Evolutionary conservation across 2,888 invertebrate species (phyloP).

Genomic region (Perdita meconis): DNA sequence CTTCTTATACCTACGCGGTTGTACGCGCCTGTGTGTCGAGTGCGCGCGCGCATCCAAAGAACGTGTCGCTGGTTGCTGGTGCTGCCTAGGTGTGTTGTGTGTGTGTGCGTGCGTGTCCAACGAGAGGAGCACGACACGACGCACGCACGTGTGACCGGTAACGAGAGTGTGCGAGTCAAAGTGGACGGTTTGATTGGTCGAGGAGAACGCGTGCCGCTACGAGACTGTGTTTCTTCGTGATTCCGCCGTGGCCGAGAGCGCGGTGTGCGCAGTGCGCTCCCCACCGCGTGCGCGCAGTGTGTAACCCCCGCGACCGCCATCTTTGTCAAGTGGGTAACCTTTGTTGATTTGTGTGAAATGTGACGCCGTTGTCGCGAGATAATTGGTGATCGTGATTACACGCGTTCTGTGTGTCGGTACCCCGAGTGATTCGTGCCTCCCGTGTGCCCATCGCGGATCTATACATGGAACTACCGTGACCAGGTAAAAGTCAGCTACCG

Average conservation of each 20-base stretch:
- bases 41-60: too few species aligned
- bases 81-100: too few species aligned
- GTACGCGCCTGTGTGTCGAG: too few species aligned
- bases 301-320: constrained; percentile 80
- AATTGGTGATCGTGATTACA: constrained; percentile 78
- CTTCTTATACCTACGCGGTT: not conserved
- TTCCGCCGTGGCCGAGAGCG: constrained; percentile 73
- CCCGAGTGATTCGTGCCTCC: constrained; percentile 55
- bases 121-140: constrained; percentile 27
- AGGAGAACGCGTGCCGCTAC: constrained; percentile 61
- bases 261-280: constrained; percentile 75
- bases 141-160: constrained; percentile 65
- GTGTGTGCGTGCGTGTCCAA: constrained; percentile 1
- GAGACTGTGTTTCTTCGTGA: constrained; percentile 59
- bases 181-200: constrained; percentile 66
- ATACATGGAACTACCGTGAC: constrained; percentile 57
- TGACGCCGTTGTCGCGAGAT: constrained; percentile 80
- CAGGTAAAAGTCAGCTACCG: constrained; percentile 61
- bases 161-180: constrained; percentile 52
- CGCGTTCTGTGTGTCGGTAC: constrained; percentile 67
- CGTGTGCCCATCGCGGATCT: constrained; percentile 56
- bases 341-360: constrained; percentile 84
- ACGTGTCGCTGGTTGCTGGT: too few species aligned
- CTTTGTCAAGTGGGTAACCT: constrained; percentile 84
- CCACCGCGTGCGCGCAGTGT: constrained; percentile 75